phyloP scores from a whole-genome alignment of 2,113 vertebrate genomes.

The Todiramphus saurophagus region DNA sequence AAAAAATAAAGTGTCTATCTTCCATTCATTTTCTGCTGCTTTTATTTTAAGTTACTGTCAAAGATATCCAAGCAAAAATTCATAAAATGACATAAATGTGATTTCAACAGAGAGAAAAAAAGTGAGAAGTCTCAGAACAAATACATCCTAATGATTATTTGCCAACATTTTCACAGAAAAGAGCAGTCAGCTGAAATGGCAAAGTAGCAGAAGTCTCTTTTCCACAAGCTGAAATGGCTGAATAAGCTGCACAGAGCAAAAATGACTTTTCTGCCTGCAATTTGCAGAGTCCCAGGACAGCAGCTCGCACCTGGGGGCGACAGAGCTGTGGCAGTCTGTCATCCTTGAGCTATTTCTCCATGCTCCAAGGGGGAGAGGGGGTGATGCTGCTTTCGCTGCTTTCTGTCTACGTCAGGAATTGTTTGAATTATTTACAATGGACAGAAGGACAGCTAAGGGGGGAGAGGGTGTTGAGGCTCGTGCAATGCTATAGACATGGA shows the following conservation, averaged over 20 bases:
- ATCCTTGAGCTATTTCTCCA: not conserved
- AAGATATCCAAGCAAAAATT: not conserved
- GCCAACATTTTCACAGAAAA: not conserved
- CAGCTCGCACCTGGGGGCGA: not conserved
- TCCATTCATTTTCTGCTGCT: not conserved
- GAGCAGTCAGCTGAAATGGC: conserved; percentile 10
- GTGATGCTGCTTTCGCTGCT: not conserved
- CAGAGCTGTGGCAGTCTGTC: conserved; percentile 35
- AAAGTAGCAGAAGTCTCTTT: not conserved
- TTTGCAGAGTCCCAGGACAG: not conserved
- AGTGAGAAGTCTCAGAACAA: not conserved
- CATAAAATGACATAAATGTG: not conserved
- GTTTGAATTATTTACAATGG: not conserved
- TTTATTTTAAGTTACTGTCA: not conserved
- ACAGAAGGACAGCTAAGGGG: not conserved
- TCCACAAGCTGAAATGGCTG: not conserved
- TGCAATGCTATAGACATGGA: not conserved
- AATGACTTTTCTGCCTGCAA: not conserved
- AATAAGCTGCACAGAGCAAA: not conserved
- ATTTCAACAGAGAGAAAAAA: not conserved
- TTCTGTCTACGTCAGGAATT: not conserved
- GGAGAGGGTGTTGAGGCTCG: not conserved
- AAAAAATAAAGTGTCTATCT: not conserved
- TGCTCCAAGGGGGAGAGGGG: not conserved
- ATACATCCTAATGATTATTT: not conserved